Evolutionary conservation across 1,140 invertebrate genomes (phyloP).

Genomic region (Microplitis demolitor): DNA sequence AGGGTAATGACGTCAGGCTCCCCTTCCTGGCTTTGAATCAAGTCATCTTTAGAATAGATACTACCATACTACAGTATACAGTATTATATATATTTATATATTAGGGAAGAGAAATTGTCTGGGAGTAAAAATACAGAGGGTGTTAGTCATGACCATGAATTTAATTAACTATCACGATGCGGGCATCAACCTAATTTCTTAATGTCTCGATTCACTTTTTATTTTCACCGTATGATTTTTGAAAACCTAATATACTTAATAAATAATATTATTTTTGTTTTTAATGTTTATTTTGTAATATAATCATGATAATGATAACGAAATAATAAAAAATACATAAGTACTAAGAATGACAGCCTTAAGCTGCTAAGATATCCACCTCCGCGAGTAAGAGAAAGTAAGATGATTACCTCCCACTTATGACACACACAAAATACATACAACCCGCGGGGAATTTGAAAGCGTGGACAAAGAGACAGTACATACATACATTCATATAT

Average conservation of each 20-base stretch:
- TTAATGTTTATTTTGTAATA: too few relatives aligned
- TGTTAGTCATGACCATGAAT: slow-evolving; percentile 42
- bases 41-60: slow-evolving; percentile 54
- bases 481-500: too few relatives aligned
- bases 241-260: too few relatives aligned
- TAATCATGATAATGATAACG: too few relatives aligned
- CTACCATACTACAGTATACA: neutral
- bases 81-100: neutral
- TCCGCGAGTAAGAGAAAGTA: slow-evolving; percentile 43
- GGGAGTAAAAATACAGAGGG: slow-evolving; percentile 28
- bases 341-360: neutral
- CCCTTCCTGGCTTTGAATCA: slow-evolving; percentile 45
- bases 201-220: neutral
- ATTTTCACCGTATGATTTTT: neutral
- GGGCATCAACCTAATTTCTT: slow-evolving; percentile 2
- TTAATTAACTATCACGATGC: slow-evolving; percentile 39
- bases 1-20: slow-evolving; percentile 54
- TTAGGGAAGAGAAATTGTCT: slow-evolving; percentile 14
- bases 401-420: slow-evolving; percentile 43
- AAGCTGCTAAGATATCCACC: neutral
- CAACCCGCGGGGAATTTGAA: slow-evolving; percentile 40
- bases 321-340: neutral
- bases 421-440: slow-evolving; percentile 3
- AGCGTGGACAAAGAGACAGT: slow-evolving; percentile 32
- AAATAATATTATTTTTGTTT: neutral